These are phyloP conservation scores for Athrips mouffetella DNA, from an alignment of 2,888 invertebrate genomes.

Conservation along the genomic window DNA sequence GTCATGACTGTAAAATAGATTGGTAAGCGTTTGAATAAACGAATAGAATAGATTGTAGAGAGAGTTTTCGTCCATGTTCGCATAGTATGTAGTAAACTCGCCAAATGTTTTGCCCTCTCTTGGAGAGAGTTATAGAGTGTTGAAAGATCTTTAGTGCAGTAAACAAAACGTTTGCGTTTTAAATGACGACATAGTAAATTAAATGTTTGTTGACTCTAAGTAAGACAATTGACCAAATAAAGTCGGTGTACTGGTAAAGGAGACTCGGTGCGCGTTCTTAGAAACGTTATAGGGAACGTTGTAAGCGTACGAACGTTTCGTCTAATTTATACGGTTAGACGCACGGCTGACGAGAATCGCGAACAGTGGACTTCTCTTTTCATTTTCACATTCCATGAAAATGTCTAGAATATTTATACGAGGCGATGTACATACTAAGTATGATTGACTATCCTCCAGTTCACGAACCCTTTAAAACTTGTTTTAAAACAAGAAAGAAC, in stretches of 20 bases:
- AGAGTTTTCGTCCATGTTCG: background rate
- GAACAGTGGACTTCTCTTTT: too few species aligned
- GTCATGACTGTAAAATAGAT: too few species aligned
- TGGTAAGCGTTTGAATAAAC: too few species aligned
- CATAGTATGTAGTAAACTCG: too few species aligned
- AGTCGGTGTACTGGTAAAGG: slow-evolving; percentile 25
- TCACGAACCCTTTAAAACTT: too few species aligned
- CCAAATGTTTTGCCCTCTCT: too few species aligned
- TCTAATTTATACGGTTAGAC: slow-evolving; percentile 18
- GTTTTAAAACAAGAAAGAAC: too few species aligned
- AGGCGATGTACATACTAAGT: too few species aligned
- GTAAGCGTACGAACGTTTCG: slow-evolving; percentile 11
- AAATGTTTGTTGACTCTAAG: slow-evolving; percentile 27
- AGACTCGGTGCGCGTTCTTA: slow-evolving; percentile 22
- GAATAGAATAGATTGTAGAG: too few species aligned
- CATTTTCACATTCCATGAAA: too few species aligned
- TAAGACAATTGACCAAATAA: slow-evolving; percentile 24
- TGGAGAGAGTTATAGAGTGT: background rate
- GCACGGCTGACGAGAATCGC: slow-evolving; percentile 13
- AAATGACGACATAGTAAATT: background rate
- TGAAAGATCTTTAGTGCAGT: background rate
- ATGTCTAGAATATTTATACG: too few species aligned
- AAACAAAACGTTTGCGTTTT: background rate
- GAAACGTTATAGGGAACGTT: slow-evolving; percentile 25
- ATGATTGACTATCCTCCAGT: too few species aligned